Conservation (phyloP, 2,888 invertebrate species). For the Octonoba sinensis region DNA sequence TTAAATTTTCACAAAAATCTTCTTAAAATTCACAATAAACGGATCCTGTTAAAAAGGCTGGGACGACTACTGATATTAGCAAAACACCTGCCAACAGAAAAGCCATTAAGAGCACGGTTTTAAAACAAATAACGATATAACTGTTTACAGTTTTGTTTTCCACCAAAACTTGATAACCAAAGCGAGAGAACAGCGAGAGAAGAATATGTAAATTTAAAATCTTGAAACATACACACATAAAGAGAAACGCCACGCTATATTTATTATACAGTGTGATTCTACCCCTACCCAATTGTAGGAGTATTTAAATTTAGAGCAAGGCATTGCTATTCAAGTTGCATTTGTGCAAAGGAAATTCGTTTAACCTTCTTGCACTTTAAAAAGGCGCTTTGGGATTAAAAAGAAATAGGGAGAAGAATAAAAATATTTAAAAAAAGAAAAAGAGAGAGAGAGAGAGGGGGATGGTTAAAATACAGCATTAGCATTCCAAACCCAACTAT, state of each 20-base stretch:
- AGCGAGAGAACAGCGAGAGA: too few species aligned
- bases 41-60: too few species aligned
- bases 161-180: too few species aligned
- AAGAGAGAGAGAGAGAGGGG: slow-evolving; percentile 14
- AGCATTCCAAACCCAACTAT: slow-evolving; percentile 50
- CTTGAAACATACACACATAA: too few species aligned
- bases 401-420: background rate
- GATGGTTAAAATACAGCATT: slow-evolving; percentile 39
- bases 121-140: too few species aligned
- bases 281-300: slow-evolving; percentile 25
- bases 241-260: background rate
- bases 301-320: slow-evolving; percentile 48
- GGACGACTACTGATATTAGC: too few species aligned
- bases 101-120: too few species aligned
- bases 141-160: too few species aligned
- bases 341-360: slow-evolving; percentile 32
- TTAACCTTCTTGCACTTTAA: slow-evolving; percentile 28
- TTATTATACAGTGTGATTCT: slow-evolving; percentile 13
- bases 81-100: too few species aligned
- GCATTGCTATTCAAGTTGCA: slow-evolving; percentile 39
- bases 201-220: too few species aligned
- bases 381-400: slow-evolving; percentile 4
- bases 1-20: too few species aligned
- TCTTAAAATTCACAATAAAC: too few species aligned
- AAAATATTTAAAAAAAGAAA: background rate